phyloP scores from a whole-genome alignment of 37 sponge, comb jelly and placozoan species.

The Bolinopsis microptera region DNA sequence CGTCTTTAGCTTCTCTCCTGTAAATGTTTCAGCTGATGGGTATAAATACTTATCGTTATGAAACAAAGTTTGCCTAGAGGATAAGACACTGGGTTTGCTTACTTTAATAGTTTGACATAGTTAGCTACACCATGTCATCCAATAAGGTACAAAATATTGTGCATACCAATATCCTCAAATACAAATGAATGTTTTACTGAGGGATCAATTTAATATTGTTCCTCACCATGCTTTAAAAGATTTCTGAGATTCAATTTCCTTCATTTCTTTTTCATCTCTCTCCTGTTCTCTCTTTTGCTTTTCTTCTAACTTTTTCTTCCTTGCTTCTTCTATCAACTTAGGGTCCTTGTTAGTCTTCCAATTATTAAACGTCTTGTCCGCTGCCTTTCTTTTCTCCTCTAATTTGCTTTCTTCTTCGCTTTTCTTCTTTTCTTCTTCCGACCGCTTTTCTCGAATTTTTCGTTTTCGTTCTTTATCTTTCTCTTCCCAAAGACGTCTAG shows the following conservation, averaged over 20 bases:
- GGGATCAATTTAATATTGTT: no score
- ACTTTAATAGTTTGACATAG: no score
- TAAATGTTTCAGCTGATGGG: no score
- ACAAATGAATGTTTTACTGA: no score
- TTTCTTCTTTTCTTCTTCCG: slow-evolving; percentile 26
- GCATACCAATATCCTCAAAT: no score
- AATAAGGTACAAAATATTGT: no score
- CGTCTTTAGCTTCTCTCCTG: slow-evolving; percentile 46
- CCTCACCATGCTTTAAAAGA: slow-evolving; percentile 55
- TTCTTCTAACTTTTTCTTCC: slow-evolving; percentile 8
- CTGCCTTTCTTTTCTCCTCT: slow-evolving; percentile 15
- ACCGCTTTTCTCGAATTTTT: background rate
- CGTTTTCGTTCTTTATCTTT: slow-evolving; percentile 43
- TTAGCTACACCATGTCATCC: no score
- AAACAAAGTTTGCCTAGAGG: no score
- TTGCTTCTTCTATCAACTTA: background rate
- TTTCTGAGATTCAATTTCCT: slow-evolving; percentile 56
- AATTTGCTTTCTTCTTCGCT: background rate
- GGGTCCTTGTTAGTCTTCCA: slow-evolving; percentile 47
- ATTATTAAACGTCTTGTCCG: background rate
- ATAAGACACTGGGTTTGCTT: no score
- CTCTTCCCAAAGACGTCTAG: slow-evolving; percentile 41
- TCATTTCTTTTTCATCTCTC: slow-evolving; percentile 49
- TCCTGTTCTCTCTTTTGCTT: slow-evolving; percentile 4
- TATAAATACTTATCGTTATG: no score